Conservation (phyloP, 2,797 vertebrate species). For the Aquila chrysaetos region DNA sequence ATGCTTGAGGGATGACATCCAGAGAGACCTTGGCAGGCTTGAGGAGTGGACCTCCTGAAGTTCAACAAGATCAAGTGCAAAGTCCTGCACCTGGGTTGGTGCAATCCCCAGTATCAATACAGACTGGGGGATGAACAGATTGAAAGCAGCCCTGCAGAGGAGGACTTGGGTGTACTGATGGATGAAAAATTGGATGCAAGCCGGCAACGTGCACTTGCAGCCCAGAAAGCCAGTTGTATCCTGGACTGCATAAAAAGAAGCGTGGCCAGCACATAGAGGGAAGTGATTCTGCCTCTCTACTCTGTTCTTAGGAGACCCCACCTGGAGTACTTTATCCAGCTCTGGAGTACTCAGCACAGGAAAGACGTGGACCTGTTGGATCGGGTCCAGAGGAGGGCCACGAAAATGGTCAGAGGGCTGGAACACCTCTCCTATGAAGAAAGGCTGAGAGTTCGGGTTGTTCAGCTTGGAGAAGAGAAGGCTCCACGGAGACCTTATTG, state of each 20-base stretch:
- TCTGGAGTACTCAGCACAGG: background rate
- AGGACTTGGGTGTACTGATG: background rate
- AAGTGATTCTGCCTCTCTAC: background rate
- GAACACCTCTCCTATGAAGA: background rate
- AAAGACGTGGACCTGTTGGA: background rate
- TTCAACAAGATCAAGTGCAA: background rate
- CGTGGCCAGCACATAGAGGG: accelerated
- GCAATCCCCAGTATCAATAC: background rate
- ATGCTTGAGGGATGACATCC: background rate
- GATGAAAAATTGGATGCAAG: background rate
- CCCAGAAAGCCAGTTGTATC: background rate
- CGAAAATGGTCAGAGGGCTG: background rate
- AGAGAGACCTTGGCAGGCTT: background rate
- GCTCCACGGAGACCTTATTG: background rate
- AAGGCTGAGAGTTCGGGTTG: background rate
- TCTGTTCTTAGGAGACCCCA: background rate
- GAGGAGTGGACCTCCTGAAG: background rate
- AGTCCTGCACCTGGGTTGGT: background rate
- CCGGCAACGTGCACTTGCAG: background rate
- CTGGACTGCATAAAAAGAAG: background rate
- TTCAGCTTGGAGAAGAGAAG: background rate
- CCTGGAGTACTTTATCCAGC: background rate
- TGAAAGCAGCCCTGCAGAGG: background rate
- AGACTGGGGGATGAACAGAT: background rate
- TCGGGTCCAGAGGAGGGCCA: background rate